Evolutionary conservation across 1,140 invertebrate genomes (phyloP).

Genomic region (Gryon sp.): DNA sequence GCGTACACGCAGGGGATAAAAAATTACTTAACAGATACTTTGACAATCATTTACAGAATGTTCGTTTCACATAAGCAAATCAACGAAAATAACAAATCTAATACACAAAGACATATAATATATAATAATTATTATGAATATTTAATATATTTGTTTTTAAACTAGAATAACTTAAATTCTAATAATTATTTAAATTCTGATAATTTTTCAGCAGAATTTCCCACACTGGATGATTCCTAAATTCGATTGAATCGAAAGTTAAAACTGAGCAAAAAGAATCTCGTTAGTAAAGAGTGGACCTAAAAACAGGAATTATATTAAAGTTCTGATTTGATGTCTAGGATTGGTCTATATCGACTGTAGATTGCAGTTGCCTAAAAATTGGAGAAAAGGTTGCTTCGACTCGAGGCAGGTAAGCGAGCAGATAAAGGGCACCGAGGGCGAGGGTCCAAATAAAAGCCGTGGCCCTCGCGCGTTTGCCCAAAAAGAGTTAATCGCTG

Average conservation of each 20-base stretch:
- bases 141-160: too few species aligned
- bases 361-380: constrained; percentile 57
- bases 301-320: constrained; percentile 53
- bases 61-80: too few species aligned
- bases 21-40: too few species aligned
- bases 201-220: too few species aligned
- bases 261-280: constrained; percentile 37
- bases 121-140: too few species aligned
- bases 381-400: constrained; percentile 31
- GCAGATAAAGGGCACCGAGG: constrained; percentile 55
- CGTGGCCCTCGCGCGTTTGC: constrained; percentile 11
- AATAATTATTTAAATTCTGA: too few species aligned
- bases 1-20: too few species aligned
- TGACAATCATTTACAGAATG: too few species aligned
- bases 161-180: too few species aligned
- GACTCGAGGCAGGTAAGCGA: constrained; percentile 46
- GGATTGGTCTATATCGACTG: constrained; percentile 45
- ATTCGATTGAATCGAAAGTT: not conserved
- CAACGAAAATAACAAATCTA: too few species aligned
- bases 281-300: constrained; percentile 20
- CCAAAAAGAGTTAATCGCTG: constrained; percentile 63
- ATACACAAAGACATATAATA: too few species aligned
- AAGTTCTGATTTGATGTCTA: constrained; percentile 26
- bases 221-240: not conserved
- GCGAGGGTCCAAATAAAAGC: constrained; percentile 41